Evolutionary conservation across 2,113 vertebrate species (phyloP), one percentile per base, ranked within the genome.

Genomic region (Pachycephala philippinensis): DNA sequence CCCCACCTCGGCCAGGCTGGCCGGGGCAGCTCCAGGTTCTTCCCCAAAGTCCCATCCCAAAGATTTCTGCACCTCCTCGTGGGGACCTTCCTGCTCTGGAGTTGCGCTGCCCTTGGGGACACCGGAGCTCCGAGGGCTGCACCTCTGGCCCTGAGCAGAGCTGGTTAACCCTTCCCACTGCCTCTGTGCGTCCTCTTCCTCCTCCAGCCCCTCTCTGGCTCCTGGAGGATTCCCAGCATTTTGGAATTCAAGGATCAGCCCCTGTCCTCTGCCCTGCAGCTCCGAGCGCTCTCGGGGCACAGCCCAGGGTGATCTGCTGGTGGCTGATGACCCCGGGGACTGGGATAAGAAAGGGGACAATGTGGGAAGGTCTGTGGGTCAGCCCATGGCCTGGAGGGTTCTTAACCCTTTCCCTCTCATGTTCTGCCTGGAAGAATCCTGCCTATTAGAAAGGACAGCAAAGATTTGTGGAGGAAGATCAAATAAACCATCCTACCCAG

Each of bases 291-390:
- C 11, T 9, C 9, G 1, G 61, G 93, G 78, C 93, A 85, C 40
- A 95, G 87, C 30, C 89, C 45, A 47, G 87, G 93, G 94, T 93
- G 91, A 95, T 87, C 92, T 87, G 84, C 81, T 61, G 81, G 52
- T 61, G 95, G 65, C 85, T 95, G 56, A 66, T 95, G 90, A 85
- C 91, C 89, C 84, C 60, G n/a, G 86, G 50, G 82, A 60, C 65
- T 49, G 53, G 24, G 83, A 79, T 80, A 89, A 96, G 75, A 63
- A 86, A 91, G 45, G 60, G 72, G 66, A 91, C 79, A 96, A 57
- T 91, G 74, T 63, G 59, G 90, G 87, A 83, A 91, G 89, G 89
- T 87, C 96, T 86, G 65, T 59, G 83, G 95, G 86, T 90, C 97
- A 97, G 77, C 35, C 50, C 66, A n/a, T 74, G 93, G 87, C 95